phyloP scores from a whole-genome alignment of 2,113 vertebrate genomes.

The Macroglossus sobrinus region DNA sequence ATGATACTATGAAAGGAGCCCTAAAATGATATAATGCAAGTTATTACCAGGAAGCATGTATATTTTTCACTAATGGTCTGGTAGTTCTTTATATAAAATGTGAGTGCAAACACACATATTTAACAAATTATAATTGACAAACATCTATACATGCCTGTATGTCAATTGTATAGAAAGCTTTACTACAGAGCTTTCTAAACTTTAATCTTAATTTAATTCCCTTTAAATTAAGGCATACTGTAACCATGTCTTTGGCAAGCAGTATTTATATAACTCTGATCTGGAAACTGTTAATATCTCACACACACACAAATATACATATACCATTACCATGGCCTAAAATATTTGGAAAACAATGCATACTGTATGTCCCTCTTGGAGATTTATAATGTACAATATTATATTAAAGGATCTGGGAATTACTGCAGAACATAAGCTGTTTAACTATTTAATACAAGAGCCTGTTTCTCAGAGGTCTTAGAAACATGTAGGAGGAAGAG shows the following conservation, averaged over 20 bases:
- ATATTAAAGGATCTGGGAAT: background rate
- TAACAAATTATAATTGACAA: background rate
- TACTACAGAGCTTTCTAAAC: background rate
- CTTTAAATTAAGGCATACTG: background rate
- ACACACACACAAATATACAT: background rate
- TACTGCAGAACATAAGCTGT: background rate
- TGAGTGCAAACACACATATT: background rate
- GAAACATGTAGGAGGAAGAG: background rate
- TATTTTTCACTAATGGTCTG: background rate
- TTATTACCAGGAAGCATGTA: background rate
- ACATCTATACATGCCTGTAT: background rate
- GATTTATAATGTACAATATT: background rate
- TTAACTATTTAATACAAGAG: background rate
- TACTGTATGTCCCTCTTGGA: background rate
- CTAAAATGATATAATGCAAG: background rate
- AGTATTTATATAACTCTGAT: background rate
- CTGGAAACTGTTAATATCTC: conserved; percentile 1
- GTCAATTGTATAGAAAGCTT: background rate
- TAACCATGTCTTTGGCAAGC: background rate
- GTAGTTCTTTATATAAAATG: background rate
- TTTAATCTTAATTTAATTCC: too few relatives aligned
- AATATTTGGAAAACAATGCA: conserved; percentile 11
- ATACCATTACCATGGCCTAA: background rate
- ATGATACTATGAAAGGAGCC: background rate
- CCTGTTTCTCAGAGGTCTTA: background rate